Percentiles rank a stretch among this genome's conserved stretches.
Conservation (phyloP, 2,113 vertebrate species). For the Tragelaphus scriptus region DNA sequence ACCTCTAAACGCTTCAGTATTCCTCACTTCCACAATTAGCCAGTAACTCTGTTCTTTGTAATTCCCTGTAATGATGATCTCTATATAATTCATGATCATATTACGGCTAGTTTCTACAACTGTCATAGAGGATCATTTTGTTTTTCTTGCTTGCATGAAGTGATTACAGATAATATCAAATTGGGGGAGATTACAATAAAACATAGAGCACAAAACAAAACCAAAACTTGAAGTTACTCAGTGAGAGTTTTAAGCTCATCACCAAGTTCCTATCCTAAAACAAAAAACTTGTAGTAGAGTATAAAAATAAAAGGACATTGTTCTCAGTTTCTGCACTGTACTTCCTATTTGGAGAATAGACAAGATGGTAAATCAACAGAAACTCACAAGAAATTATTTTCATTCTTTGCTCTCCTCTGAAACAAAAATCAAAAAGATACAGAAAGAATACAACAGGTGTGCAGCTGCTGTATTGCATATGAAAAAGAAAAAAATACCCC, state of each 20-base stretch:
- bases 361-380: neutral
- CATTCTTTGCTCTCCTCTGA: neutral
- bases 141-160: neutral
- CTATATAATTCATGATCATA: neutral
- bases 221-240: neutral
- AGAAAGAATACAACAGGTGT: neutral
- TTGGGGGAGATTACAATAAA: neutral
- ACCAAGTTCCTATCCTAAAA: constrained; percentile 11
- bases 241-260: neutral
- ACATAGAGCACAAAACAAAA: neutral
- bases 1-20: constrained; percentile 3
- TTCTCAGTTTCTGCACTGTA: constrained; percentile 15
- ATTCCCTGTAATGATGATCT: neutral
- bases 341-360: neutral
- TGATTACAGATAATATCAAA: constrained; percentile 8
- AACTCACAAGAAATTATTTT: constrained; percentile 13
- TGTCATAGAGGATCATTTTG: neutral
- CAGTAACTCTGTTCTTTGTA: neutral
- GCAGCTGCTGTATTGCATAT: neutral
- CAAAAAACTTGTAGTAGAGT: neutral
- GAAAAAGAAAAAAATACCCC: neutral
- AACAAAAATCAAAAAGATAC: neutral
- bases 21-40: constrained; percentile 7
- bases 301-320: neutral
- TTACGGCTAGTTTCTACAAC: constrained; percentile 20